Evolutionary conservation across 2,797 vertebrate species (phyloP).

Genomic region (Poeciliopsis gracilis): DNA sequence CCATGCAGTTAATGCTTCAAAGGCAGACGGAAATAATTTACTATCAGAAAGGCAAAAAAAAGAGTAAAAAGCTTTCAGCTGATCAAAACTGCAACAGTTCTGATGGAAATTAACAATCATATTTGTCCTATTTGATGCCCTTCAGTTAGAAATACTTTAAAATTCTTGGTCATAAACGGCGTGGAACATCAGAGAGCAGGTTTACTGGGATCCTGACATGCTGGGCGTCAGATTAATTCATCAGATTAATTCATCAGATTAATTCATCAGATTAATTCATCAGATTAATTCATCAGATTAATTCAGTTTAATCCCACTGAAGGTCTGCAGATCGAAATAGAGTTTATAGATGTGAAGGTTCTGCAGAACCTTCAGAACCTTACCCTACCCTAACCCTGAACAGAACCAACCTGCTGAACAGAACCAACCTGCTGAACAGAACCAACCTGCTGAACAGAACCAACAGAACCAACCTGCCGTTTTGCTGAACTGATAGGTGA

Average conservation of each 20-base stretch:
- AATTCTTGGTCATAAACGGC: background rate
- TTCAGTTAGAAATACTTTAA: too few relatives aligned
- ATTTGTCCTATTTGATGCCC: background rate
- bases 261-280: too few relatives aligned
- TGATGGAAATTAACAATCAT: background rate
- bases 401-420: conserved; percentile 4
- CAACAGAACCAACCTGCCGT: too few relatives aligned
- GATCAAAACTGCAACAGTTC: background rate
- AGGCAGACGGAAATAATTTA: background rate
- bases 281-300: too few relatives aligned
- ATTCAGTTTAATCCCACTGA: background rate
- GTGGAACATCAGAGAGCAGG: background rate
- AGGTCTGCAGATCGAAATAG: background rate
- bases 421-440: background rate
- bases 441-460: background rate
- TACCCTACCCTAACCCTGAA: too few relatives aligned
- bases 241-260: too few relatives aligned
- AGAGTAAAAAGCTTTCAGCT: background rate
- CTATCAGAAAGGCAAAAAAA: background rate
- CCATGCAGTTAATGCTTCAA: background rate
- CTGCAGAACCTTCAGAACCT: background rate
- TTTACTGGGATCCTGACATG: background rate
- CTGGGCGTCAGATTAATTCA: too few relatives aligned
- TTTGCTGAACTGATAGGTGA: conserved; percentile 19
- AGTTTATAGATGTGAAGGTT: background rate